phyloP scores from a whole-genome alignment of 2,113 vertebrate species.

The Carassius carassius region DNA sequence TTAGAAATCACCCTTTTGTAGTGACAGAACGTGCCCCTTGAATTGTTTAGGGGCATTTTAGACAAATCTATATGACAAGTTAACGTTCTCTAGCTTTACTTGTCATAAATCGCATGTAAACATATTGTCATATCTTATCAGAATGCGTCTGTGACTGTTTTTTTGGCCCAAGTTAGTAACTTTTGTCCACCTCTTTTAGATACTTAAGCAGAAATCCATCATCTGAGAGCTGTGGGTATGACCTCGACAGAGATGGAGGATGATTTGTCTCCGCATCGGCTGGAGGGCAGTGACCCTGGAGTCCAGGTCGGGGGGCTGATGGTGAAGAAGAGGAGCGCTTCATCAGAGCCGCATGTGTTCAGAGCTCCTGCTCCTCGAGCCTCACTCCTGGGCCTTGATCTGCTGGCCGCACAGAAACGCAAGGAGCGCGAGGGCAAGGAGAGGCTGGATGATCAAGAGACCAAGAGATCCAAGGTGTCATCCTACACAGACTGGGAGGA shows the following conservation, averaged over 20 bases:
- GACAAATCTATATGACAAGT: background rate
- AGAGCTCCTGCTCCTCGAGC: constrained; percentile 89
- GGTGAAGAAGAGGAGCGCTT: constrained; percentile 81
- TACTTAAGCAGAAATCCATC: background rate
- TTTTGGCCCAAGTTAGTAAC: background rate
- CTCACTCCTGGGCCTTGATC: constrained; percentile 89
- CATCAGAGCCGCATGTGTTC: constrained; percentile 88
- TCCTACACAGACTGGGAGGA: constrained; percentile 93
- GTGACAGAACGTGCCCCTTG: background rate
- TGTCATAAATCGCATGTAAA: background rate
- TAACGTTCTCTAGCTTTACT: too few relatives aligned
- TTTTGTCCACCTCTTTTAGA: background rate
- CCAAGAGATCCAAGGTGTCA: constrained; percentile 82
- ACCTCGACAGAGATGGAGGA: constrained; percentile 63
- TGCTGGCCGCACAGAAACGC: constrained; percentile 92
- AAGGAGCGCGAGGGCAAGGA: constrained; percentile 86
- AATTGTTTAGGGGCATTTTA: background rate
- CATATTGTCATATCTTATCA: background rate
- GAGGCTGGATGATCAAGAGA: constrained; percentile 66
- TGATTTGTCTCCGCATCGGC: constrained; percentile 82
- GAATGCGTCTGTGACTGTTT: background rate
- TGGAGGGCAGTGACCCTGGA: constrained; percentile 80
- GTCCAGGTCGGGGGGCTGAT: constrained; percentile 85
- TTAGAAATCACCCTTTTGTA: background rate
- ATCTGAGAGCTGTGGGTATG: background rate